Evolutionary conservation across 2,888 invertebrate genomes (phyloP).

Genomic region (Galeopsomyia nigrocyanea): DNA sequence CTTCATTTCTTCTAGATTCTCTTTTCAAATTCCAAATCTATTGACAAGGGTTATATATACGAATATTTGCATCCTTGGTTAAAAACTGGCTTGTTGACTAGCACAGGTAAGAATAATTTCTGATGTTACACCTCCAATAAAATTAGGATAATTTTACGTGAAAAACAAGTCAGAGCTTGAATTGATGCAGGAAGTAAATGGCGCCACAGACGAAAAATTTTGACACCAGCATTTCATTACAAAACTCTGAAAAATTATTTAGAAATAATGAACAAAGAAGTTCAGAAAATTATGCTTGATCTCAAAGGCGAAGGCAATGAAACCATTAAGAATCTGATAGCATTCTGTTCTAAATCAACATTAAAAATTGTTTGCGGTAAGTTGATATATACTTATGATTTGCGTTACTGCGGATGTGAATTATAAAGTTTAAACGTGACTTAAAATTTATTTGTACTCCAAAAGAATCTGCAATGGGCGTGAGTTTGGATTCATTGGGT

Average conservation of each 20-base stretch:
- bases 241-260: conserved; percentile 40
- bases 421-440: no score
- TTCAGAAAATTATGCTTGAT: conserved; percentile 26
- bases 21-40: conserved; percentile 34
- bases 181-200: conserved; percentile 32
- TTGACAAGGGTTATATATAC: conserved; percentile 47
- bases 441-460: no score
- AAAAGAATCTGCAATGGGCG: conserved; percentile 41
- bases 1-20: conserved; percentile 12
- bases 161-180: no score
- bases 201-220: conserved; percentile 42
- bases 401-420: no score
- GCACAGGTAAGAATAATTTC: conserved; percentile 47
- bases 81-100: conserved; percentile 47
- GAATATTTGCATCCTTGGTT: conserved; percentile 43
- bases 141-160: no score
- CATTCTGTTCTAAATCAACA: conserved; percentile 41
- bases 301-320: conserved; percentile 37
- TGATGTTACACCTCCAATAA: no score
- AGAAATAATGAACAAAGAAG: conserved; percentile 34
- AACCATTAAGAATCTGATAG: conserved; percentile 32
- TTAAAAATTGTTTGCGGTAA: conserved; percentile 47
- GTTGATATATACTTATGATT: not conserved
- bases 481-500: conserved; percentile 50
- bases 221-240: conserved; percentile 43